Percentiles rank a stretch among this genome's conserved stretches.
These are phyloP conservation scores for Tadarida brasiliensis DNA, from an alignment of 2,797 vertebrate species.

Conservation along the genomic window DNA sequence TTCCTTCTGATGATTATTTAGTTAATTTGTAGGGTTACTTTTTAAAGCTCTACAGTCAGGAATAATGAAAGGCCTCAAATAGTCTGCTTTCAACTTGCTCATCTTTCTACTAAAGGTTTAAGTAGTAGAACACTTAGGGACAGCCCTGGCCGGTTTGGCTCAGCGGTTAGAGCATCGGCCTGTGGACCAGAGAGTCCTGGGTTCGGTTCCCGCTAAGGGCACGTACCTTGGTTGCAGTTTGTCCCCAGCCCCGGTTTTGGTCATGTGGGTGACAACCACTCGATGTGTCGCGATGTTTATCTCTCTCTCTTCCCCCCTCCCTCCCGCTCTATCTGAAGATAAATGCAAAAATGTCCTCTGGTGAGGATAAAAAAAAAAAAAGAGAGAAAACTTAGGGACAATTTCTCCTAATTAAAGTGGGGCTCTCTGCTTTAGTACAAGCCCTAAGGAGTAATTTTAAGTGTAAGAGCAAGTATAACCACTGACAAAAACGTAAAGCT, in stretches of 20 bases:
- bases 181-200: too few species aligned
- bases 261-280: too few species aligned
- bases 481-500: slow-evolving; percentile 47
- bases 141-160: not conserved
- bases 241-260: too few species aligned
- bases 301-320: too few species aligned
- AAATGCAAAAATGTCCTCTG: too few species aligned
- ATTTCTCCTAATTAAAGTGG: slow-evolving; percentile 25
- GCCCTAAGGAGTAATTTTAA: slow-evolving; percentile 10
- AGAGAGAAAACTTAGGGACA: slow-evolving; percentile 8
- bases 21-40: slow-evolving; percentile 60
- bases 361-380: too few species aligned
- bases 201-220: too few species aligned
- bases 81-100: not conserved
- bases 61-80: slow-evolving; percentile 46
- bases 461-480: not conserved
- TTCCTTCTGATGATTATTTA: slow-evolving; percentile 42
- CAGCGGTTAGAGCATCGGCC: too few species aligned
- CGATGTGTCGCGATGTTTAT: too few species aligned
- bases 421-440: not conserved
- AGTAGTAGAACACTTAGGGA: not conserved
- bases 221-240: too few species aligned
- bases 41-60: slow-evolving; percentile 29
- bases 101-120: slow-evolving; percentile 36
- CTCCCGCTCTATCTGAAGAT: too few species aligned